Evolutionary conservation across 2,113 vertebrate species (phyloP), one percentile per base, ranked within the genome.

Genomic region (Poicephalus gulielmi): DNA sequence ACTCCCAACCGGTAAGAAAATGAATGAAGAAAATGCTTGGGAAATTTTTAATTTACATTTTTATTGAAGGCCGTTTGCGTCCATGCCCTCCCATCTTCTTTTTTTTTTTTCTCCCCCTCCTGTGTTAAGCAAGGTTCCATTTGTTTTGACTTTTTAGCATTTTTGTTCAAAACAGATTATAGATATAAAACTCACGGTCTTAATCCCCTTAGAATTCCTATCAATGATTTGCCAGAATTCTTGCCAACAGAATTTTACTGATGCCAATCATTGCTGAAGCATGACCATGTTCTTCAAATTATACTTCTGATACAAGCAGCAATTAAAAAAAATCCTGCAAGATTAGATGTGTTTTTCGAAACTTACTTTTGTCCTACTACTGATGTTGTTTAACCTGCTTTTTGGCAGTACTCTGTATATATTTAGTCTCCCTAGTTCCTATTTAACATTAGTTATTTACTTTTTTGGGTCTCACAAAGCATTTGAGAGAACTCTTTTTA

Each of bases 51-150:
- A 49, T 81, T 73, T 63, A 33, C 1, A 10, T 68, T 66, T 90
- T 81, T 62, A 59, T 74, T 66, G 43, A 74, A 82, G 25, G 8
- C 4, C 57, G 33, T 28, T 78, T 85, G 7, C 22, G 85, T 23
- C 10, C 22, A 12, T 73, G 6, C 3, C 27, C 9, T 4, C 0
- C 3, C 7, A 9, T 22, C 55, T 49, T 4, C 24, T 6, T 14
- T 11, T 11, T 31, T 31, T 52, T 57, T 60, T 41, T n/a, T 20
- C 22, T 13, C 37, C 18, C 19, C 8, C 37, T 94, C 33, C n/a
- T 37, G 0, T 47, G 13, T 71, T 75, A 75, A 44, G 52, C 7
- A 18, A 88, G 10, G 25, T 60, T 91, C 12, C 6, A 17, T 71
- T 86, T 64, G 5, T 70, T 55, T 19, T 85, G 55, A 81, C 11